Percentiles rank a stretch among this genome's conserved stretches.
Evolutionary conservation across 2,888 invertebrate species (phyloP).

Genomic region (Drosophila limbata): DNA sequence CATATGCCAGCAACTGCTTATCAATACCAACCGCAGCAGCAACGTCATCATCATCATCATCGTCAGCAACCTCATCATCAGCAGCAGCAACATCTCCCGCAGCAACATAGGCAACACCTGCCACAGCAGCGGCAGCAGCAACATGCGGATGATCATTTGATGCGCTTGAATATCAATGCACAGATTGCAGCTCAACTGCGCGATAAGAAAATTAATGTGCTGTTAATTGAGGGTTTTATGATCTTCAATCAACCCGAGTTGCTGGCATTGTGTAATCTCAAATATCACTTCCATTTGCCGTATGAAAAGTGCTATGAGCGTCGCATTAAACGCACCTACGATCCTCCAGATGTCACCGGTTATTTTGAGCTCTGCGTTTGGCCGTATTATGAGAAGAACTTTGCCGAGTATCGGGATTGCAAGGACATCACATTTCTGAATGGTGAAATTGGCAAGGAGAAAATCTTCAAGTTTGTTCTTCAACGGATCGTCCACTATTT

Average conservation of each 20-base stretch:
- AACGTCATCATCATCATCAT: constrained; percentile 25
- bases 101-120: constrained; percentile 43
- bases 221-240: constrained; percentile 92
- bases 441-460: constrained; percentile 83
- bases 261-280: constrained; percentile 88
- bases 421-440: constrained; percentile 84
- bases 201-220: constrained; percentile 85
- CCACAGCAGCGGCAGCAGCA: constrained; percentile 39
- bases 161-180: constrained; percentile 68
- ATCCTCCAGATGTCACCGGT: constrained; percentile 93
- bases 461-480: constrained; percentile 83
- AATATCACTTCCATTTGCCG: constrained; percentile 90
- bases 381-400: constrained; percentile 91
- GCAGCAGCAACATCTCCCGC: constrained; percentile 35
- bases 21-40: constrained; percentile 40
- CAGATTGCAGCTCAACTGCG: constrained; percentile 74
- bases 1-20: constrained; percentile 35
- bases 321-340: constrained; percentile 89
- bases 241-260: constrained; percentile 90
- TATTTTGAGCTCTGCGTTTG: constrained; percentile 96
- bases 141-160: constrained; percentile 53
- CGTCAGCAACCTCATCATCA: constrained; percentile 31
- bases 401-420: constrained; percentile 84
- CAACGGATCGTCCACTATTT: constrained; percentile 81
- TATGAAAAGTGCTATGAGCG: constrained; percentile 89